A percentile compares a stretch with the other conserved stretches of the same genome.
Evolutionary conservation across 2,113 vertebrate genomes (phyloP).

Genomic region (Upupa epops): DNA sequence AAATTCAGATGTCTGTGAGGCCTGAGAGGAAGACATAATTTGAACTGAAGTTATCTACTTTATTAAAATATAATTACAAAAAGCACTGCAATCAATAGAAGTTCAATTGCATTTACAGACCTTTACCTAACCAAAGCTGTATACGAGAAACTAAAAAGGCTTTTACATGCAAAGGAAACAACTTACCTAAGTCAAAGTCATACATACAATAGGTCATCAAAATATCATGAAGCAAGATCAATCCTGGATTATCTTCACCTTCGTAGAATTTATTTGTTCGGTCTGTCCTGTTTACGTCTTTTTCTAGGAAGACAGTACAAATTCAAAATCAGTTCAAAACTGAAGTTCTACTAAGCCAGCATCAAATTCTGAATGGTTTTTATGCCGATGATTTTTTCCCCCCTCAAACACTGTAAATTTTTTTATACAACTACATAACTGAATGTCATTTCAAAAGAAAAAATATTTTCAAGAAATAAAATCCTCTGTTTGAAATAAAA

Average conservation of each 20-base stretch:
- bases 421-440: slow-evolving; percentile 1
- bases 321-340: slow-evolving; percentile 52
- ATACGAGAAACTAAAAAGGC: not conserved
- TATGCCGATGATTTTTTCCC: slow-evolving; percentile 23
- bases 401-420: slow-evolving; percentile 24
- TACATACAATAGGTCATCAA: slow-evolving; percentile 99
- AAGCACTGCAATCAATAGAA: not conserved
- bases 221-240: slow-evolving; percentile 95
- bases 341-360: slow-evolving; percentile 46
- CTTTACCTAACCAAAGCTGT: not conserved
- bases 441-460: slow-evolving; percentile 52
- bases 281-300: slow-evolving; percentile 97
- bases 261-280: slow-evolving; percentile 95
- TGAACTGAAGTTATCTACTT: not conserved
- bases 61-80: not conserved
- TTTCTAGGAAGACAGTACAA: slow-evolving; percentile 81
- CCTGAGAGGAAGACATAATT: not conserved
- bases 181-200: slow-evolving; percentile 96
- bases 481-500: slow-evolving; percentile 11
- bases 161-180: not conserved
- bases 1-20: not conserved
- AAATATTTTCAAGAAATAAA: slow-evolving; percentile 29
- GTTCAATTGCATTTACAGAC: not conserved
- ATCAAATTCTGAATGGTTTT: slow-evolving; percentile 39
- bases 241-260: slow-evolving; percentile 91